Conservation (phyloP, 2,113 vertebrate genomes). For the Hemicordylus capensis region DNA sequence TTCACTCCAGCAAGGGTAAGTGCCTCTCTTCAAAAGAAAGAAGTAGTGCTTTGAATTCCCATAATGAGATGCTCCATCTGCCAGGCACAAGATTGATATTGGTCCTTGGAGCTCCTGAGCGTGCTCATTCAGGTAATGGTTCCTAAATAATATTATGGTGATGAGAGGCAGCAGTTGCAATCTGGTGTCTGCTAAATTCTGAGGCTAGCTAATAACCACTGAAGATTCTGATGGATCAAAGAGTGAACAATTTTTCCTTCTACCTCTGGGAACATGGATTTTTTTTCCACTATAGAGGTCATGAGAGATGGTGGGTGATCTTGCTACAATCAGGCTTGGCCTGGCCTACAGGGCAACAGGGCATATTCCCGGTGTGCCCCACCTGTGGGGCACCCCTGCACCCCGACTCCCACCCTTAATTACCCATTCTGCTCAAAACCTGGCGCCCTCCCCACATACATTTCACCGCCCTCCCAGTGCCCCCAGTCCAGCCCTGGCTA, state of each 20-base stretch:
- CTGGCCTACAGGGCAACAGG: too few relatives aligned
- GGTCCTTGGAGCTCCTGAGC: slow-evolving; percentile 21
- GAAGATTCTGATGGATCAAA: slow-evolving; percentile 6
- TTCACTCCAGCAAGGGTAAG: neutral
- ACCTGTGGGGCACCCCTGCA: too few relatives aligned
- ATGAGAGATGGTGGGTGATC: neutral
- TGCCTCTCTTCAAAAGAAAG: neutral
- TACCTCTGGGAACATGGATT: neutral
- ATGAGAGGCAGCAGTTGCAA: neutral
- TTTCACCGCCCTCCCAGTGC: too few relatives aligned
- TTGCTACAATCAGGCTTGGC: too few relatives aligned
- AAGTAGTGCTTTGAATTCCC: slow-evolving; percentile 38
- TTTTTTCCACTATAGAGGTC: neutral
- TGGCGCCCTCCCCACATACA: too few relatives aligned
- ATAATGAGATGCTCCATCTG: slow-evolving; percentile 31
- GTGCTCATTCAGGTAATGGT: neutral
- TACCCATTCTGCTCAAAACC: too few relatives aligned
- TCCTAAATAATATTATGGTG: neutral
- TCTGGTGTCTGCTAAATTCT: neutral
- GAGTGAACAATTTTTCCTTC: neutral
- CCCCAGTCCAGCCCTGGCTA: too few relatives aligned
- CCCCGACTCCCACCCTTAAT: too few relatives aligned
- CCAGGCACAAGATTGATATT: neutral
- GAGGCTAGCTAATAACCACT: slow-evolving; percentile 37
- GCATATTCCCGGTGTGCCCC: too few relatives aligned